Percentiles rank a stretch among this genome's conserved stretches.
These are phyloP conservation scores for Drosophila willistoni DNA, from an alignment of 1,140 invertebrate species.

Conservation along the genomic window DNA sequence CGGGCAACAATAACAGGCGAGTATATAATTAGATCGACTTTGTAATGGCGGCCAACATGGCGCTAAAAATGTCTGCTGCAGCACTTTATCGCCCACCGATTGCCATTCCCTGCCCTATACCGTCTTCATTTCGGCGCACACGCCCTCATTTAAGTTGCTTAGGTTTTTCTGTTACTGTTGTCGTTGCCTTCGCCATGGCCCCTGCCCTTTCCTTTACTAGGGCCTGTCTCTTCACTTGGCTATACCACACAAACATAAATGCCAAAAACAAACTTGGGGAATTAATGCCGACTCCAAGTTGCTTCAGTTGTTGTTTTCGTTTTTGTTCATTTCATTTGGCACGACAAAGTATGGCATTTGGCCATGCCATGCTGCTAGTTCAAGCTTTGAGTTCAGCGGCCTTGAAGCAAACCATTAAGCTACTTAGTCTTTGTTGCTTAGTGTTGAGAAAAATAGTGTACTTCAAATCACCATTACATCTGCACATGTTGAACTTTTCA, in stretches of 20 bases:
- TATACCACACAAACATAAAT: constrained; percentile 40
- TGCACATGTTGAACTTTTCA: no score
- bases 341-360: background rate
- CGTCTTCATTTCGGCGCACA: constrained; percentile 15
- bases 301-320: constrained; percentile 9
- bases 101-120: background rate
- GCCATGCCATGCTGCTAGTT: background rate
- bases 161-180: constrained; percentile 13
- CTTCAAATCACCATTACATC: no score
- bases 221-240: constrained; percentile 16
- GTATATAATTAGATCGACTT: constrained; percentile 68
- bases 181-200: background rate
- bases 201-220: background rate
- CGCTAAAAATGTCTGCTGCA: constrained; percentile 62
- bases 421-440: no score
- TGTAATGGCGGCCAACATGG: constrained; percentile 64
- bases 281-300: constrained; percentile 42
- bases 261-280: constrained; percentile 55
- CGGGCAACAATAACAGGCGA: constrained; percentile 47
- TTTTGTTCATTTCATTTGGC: constrained; percentile 3
- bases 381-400: background rate
- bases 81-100: constrained; percentile 55
- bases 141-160: constrained; percentile 46
- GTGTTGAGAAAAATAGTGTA: no score
- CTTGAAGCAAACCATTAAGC: no score